Percentiles rank a stretch among this genome's conserved stretches.
These are phyloP conservation scores for Sus cebifrons DNA, from an alignment of 2,797 vertebrate species.

Conservation along the genomic window DNA sequence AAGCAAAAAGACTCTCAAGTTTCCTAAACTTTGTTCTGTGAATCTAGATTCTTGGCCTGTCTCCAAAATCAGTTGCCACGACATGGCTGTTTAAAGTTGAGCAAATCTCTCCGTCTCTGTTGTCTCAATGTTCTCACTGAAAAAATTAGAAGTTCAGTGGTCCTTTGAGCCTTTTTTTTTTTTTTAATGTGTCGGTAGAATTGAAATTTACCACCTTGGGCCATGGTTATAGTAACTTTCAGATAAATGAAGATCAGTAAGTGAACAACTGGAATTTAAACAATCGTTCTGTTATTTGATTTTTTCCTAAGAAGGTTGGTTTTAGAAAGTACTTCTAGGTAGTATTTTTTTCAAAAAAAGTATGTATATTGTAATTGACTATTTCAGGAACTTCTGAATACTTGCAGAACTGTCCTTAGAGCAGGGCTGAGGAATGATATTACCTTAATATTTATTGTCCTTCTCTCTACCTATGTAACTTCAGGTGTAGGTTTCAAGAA, in stretches of 20 bases:
- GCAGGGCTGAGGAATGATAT: neutral
- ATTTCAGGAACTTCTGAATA: conserved; percentile 28
- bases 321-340: neutral
- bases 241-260: neutral
- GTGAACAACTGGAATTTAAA: neutral
- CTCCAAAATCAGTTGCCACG: neutral
- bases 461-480: neutral
- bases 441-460: neutral
- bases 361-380: neutral
- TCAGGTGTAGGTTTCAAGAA: neutral
- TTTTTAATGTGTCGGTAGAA: neutral
- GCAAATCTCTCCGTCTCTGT: neutral
- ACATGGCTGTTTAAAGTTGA: neutral
- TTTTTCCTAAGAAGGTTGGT: neutral
- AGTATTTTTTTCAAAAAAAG: neutral
- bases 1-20: neutral
- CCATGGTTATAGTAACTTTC: neutral
- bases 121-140: conserved; percentile 19
- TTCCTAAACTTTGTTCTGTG: neutral
- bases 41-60: neutral
- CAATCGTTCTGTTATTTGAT: neutral
- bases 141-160: neutral
- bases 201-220: neutral
- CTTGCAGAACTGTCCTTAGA: neutral
- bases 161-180: neutral